These are phyloP conservation scores for Macrobrachium rosenbergii DNA, from an alignment of 1,140 invertebrate genomes.

Conservation along the genomic window DNA sequence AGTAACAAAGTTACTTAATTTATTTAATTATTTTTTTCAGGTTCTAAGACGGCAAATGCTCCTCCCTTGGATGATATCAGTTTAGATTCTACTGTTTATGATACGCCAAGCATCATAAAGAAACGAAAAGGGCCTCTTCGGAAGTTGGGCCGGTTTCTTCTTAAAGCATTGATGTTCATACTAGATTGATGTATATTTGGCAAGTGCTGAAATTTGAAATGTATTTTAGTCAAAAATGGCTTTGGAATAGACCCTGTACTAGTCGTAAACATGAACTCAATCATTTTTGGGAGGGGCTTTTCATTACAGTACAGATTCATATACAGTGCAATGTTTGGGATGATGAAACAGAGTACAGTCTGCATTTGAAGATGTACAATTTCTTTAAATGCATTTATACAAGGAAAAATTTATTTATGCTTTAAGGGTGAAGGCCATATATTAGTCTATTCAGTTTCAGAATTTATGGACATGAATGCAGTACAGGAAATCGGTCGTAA, in stretches of 20 bases:
- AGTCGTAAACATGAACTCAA: background rate
- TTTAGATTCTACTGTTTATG: slow-evolving; percentile 58
- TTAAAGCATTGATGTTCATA: slow-evolving; percentile 65
- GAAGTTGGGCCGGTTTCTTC: slow-evolving; percentile 64
- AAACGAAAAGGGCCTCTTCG: slow-evolving; percentile 63
- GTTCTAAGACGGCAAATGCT: slow-evolving; percentile 50
- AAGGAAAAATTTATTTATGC: background rate
- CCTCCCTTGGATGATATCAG: slow-evolving; percentile 62
- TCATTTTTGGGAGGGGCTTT: too few relatives aligned
- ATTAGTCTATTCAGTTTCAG: slow-evolving; percentile 32
- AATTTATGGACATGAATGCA: slow-evolving; percentile 12
- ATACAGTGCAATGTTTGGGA: background rate
- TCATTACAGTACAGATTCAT: background rate
- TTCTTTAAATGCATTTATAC: background rate
- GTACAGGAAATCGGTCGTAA: background rate
- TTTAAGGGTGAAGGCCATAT: slow-evolving; percentile 45
- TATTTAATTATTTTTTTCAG: slow-evolving; percentile 19
- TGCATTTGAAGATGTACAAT: background rate
- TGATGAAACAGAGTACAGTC: background rate
- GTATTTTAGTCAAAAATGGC: background rate
- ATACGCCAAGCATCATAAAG: slow-evolving; percentile 56
- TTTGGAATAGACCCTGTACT: background rate
- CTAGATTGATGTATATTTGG: slow-evolving; percentile 44
- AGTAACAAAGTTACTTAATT: background rate
- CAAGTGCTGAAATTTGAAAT: background rate